These are phyloP conservation scores for Andrena camellia DNA, from an alignment of 2,888 invertebrate species.

Conservation along the genomic window DNA sequence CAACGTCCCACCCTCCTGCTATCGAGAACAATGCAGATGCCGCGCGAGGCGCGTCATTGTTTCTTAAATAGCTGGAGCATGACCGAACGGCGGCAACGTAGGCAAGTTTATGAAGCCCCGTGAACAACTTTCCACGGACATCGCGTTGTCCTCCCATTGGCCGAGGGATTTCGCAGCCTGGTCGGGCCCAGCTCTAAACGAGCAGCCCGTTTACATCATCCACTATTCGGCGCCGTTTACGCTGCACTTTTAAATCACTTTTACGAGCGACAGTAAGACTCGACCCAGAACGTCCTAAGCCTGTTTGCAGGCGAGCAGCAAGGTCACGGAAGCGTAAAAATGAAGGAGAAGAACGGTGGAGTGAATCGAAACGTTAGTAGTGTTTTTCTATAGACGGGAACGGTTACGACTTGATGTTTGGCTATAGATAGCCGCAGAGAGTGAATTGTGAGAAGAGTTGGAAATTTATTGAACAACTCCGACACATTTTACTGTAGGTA, in stretches of 20 bases:
- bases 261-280: conserved; percentile 46
- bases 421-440: too few relatives aligned
- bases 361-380: too few relatives aligned
- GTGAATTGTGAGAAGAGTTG: too few relatives aligned
- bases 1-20: too few relatives aligned
- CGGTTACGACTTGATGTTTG: too few relatives aligned
- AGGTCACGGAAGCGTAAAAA: conserved; percentile 42
- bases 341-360: background rate
- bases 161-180: conserved; percentile 28
- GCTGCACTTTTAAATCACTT: conserved; percentile 53
- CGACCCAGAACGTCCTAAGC: conserved; percentile 32
- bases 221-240: conserved; percentile 24
- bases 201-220: conserved; percentile 31
- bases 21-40: too few relatives aligned
- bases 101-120: too few relatives aligned
- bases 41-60: too few relatives aligned
- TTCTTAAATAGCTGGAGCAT: too few relatives aligned
- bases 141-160: conserved; percentile 34
- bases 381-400: too few relatives aligned
- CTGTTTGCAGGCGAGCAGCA: conserved; percentile 10
- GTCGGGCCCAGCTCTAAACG: conserved; percentile 34
- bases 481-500: too few relatives aligned
- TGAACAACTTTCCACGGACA: background rate
- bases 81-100: background rate
- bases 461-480: too few relatives aligned